Percentiles rank a stretch among this genome's conserved stretches.
Evolutionary conservation across 2,113 vertebrate genomes (phyloP).

Genomic region (Nothocercus nigrocapillus): DNA sequence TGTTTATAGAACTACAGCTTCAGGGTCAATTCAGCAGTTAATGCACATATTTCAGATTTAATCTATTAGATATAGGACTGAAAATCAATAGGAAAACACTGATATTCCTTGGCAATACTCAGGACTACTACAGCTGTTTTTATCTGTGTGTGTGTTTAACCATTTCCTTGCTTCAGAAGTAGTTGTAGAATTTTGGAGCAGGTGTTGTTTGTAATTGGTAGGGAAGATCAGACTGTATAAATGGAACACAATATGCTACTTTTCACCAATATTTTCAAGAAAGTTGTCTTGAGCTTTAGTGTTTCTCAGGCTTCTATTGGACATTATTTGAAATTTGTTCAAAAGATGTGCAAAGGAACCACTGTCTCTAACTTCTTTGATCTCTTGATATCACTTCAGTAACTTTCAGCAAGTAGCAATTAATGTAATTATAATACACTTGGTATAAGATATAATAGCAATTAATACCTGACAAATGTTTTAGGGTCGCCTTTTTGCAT

Average conservation of each 20-base stretch:
- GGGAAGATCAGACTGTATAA: background rate
- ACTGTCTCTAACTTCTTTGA: background rate
- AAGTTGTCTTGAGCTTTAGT: background rate
- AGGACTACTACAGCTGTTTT: accelerated
- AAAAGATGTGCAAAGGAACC: background rate
- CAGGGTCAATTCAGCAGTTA: background rate
- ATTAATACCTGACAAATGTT: background rate
- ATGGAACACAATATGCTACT: background rate
- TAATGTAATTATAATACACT: background rate
- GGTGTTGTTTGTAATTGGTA: no score
- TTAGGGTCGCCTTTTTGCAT: conserved; percentile 93
- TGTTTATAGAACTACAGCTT: background rate
- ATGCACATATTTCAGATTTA: background rate
- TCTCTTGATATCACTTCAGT: accelerated
- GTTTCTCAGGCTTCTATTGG: background rate
- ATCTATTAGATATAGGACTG: background rate
- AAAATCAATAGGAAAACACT: background rate
- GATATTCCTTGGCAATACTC: background rate
- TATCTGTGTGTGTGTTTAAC: background rate
- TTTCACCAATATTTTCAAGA: background rate
- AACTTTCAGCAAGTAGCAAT: background rate
- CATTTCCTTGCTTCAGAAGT: background rate
- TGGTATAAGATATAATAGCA: no score
- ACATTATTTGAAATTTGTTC: no score
- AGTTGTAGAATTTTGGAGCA: background rate